Evolutionary conservation across 1,140 invertebrate species (phyloP), one percentile per base, ranked within the genome.

Genomic region (Chymomyza costata): DNA sequence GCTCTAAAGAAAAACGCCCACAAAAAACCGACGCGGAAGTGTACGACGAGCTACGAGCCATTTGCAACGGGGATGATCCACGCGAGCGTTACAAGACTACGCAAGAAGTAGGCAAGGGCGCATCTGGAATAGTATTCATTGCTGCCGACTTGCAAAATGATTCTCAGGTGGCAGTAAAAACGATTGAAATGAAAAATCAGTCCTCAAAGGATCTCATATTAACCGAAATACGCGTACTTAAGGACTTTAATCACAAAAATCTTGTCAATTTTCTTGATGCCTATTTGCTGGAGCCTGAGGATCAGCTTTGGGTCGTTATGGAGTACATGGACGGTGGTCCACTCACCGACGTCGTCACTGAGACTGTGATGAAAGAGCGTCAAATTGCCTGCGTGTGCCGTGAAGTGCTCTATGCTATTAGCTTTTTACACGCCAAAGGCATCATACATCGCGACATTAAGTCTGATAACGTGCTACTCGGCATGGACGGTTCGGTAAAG

Each of bases 241-340:
- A 95, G 85, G 94, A 95, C 82, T 95, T 96, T 73, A 92, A 95
- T 74, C 97, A 99, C 86, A 94, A 94, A 56, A 99, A 99, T 87
- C 88, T 99, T 62, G 97, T 99, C 0, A 99, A 99, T 85, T 99
- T 98, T 83, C 88, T 99, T 0, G 96, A 99, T 71, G 93, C 93
- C 11, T 98, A 97, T 87, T 87, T 93, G 2, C 52, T 86, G 1
- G 88, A 97, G 18, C 91, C 94, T 11, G 91, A 93, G 21, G 94
- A 98, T 65, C 94, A 98, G 86, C 88, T 99, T 1, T 98, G 96
- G 96, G 97, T 93, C 0, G 88, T 93, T 0, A 98, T 99, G 97
- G 97, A 99, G 86, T 91, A 97, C 38, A 88, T 99, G 49, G 95
- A 97, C 70, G 97, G 97, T 18, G 97, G 97, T 2, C 94, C 97